phyloP scores from a whole-genome alignment of 2,797 vertebrate genomes.

The Eupleurogrammus muticus region DNA sequence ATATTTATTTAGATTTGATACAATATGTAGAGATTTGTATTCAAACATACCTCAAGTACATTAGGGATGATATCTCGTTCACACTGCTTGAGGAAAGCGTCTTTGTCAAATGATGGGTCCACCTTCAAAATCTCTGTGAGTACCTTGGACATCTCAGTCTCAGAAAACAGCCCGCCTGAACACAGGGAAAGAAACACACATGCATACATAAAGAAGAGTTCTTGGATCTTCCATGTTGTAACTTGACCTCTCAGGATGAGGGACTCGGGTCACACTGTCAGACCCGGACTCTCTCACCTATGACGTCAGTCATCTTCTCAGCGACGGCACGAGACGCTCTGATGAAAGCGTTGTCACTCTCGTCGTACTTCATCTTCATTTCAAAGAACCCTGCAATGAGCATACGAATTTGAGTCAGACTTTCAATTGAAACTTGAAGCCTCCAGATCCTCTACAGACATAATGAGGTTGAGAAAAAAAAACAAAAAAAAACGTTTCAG shows the following conservation, averaged over 20 bases:
- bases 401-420: not conserved
- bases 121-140: slow-evolving; percentile 93
- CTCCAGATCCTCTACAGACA: not conserved
- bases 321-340: slow-evolving; percentile 92
- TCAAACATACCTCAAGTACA: slow-evolving; percentile 88
- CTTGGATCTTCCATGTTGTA: not conserved
- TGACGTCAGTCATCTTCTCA: slow-evolving; percentile 91
- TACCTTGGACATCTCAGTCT: slow-evolving; percentile 97
- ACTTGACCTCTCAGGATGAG: not conserved
- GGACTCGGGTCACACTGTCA: slow-evolving; percentile 4
- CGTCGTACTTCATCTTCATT: slow-evolving; percentile 99
- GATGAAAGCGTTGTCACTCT: slow-evolving; percentile 93
- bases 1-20: not conserved
- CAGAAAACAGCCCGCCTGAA: slow-evolving; percentile 94
- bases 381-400: slow-evolving; percentile 91
- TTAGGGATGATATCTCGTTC: slow-evolving; percentile 96
- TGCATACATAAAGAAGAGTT: not conserved
- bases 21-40: not conserved
- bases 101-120: slow-evolving; percentile 94
- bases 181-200: not conserved
- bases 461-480: not conserved
- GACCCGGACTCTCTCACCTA: slow-evolving; percentile 81
- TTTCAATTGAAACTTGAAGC: not conserved
- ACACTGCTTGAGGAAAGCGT: slow-evolving; percentile 92
- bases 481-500: not conserved